Base-by-base conservation (phyloP, 2,797 vertebrate species). In the Sparidentex hasta region DNA sequence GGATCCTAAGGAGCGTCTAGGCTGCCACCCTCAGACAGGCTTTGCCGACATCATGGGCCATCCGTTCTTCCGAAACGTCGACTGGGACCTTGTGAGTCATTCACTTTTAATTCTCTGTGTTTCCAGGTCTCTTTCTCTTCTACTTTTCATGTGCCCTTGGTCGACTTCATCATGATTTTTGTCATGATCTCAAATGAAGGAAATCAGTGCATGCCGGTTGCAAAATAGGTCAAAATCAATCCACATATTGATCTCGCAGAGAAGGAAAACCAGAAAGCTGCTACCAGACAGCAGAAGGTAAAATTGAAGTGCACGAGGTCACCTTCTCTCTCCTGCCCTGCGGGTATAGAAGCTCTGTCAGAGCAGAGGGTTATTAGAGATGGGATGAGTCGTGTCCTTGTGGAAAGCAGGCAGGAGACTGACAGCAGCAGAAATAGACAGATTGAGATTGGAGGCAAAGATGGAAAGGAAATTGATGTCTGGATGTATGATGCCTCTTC, bases 11-110 rank as follows among this genome's bases (percentile, higher is more conserved):
- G 98, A 99, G 70, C 97, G 98, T 51, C 94, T 99, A 68, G 98
- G 98, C 85, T 99, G 98, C 93, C 98, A 99, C 84, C 98, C 98
- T 84, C 98, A 99, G 81, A 99, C 98, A 7, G 98, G 98, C 75
- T 99, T 99, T 81, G 98, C 97, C 50, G 98, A 99, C 93, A 99
- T 99, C 91, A 98, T 96, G 91, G 97, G 97, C 41, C 98, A 99
- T 88, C 97, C 98, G 0, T 99, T 99, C 93, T 99, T 99, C 87
- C 92, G 98, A 81, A 99, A 98, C 0, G 98, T 99, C 11, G 98
- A 99, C 70, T 99, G 98, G 98, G 98, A 99, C 72, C 95, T 98
- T 85, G 98, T 99, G 95, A 82, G 97, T 90, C 55, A 44, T 44
- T 78, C 52, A 18, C 21, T 56, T 64, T 64, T 73, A 38, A 54